Evolutionary conservation across 2,888 invertebrate species (phyloP), one percentile per base, ranked within the genome.

Genomic region (Linyphia triangularis): DNA sequence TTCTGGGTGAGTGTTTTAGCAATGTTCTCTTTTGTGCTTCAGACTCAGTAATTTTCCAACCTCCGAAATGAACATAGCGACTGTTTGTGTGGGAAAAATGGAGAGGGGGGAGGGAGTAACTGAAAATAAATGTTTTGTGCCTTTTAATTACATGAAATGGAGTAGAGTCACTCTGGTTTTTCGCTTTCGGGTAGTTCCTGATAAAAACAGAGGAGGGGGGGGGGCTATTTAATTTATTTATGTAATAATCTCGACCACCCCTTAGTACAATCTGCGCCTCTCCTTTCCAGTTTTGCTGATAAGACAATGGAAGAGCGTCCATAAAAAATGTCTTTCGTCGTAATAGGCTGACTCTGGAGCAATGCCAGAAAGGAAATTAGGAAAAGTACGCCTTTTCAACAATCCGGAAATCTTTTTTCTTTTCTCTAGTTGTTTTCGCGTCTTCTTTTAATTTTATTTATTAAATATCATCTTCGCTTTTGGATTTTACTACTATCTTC

Each of bases 41-140:
- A 40, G 59, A 43, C 70, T 33, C 43, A n/a, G 78, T 85, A 85
- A 85, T 78, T 78, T 78, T 78, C 51, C n/a, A 51, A 51, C 40
- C 28, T 61, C 72, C 78, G 78, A 85, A 85, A 85, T 77, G 78
- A 77, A 85, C 77, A 79, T 67, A 43, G 79, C 43, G 26, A 40
- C n/a, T 24, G 28, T 33, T 33, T 59, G 57, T 33, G 37, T 4
- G 33, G 33, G 33, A 9, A 33, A 33, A 9, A 33, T 28, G 28
- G 65, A 16, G 19, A 28, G n/a, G 65, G 57, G 19, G 59, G 19
- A 33, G 57, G 37, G 37, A 51, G 40, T 33, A 65, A 61, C 59
- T 67, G 79, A 88, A 88, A 88, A 88, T 88, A 88, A 51, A 81
- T 88, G 86, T 81, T 88, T 88, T 88, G 86, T 88, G 81, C 81